Evolutionary conservation across 2,888 invertebrate species (phyloP), one percentile per base, ranked within the genome.

Genomic region (Dynastes maya): DNA sequence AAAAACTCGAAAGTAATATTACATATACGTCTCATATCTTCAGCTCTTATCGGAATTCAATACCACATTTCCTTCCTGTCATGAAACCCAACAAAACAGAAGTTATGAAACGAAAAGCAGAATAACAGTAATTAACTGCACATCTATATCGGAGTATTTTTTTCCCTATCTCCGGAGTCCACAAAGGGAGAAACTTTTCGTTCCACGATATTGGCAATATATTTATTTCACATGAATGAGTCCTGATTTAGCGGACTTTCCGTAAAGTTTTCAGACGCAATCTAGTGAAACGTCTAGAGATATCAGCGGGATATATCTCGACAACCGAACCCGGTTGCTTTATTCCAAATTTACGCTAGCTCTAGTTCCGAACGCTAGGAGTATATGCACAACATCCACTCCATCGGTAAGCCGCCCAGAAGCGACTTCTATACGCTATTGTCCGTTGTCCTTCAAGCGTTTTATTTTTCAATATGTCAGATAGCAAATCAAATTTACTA

Each of bases 171-270:
- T 74, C 29, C 68, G n/a, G 13, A 22, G 72, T 61, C 61, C 72
- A 74, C 72, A 74, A 61, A 74, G 72, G 45, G 11, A 49, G 13
- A 74, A 74, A 74, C 72, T 74, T 74, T 63, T 11, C 72, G 37
- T 74, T 76, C 58, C 55, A 68, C 76, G 49, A 67, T 55, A 76
- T 67, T 68, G 76, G 76, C 67, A 67, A 76, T 76, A 76, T 76
- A 76, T 76, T 76, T 76, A 67, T 76, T 76, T 76, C 76, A 76
- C 76, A 61, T 76, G 76, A 68, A 76, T 68, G 76, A 37, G 51
- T 76, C 64, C 40, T 58, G 76, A 76, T 76, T 76, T 76, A 76
- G 76, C 68, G 55, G 67, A 67, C 67, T 76, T 76, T 67, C 65
- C 58, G 67, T 74, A 67, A 76, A 76, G 53, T 76, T 76, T 58